Evolutionary conservation across 2,888 invertebrate genomes (phyloP).

Genomic region (Lasius platythorax): DNA sequence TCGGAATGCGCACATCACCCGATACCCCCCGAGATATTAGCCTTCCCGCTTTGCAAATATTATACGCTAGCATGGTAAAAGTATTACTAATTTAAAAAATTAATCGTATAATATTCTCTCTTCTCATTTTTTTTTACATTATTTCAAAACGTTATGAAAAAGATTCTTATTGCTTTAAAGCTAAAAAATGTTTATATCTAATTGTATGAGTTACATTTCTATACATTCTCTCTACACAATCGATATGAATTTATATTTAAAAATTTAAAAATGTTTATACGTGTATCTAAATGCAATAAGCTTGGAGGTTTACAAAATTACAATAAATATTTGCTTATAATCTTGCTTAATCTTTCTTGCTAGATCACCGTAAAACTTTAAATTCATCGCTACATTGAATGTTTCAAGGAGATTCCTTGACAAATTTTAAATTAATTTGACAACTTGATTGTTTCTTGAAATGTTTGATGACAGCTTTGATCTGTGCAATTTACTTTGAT

Average conservation of each 20-base stretch:
- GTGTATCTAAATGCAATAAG: not conserved
- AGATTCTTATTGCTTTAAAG: not conserved
- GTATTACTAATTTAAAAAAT: not conserved
- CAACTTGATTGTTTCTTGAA: not conserved
- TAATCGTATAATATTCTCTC: not conserved
- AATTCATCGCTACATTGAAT: not conserved
- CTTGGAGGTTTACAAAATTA: not conserved
- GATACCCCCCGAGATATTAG: slow-evolving; percentile 5
- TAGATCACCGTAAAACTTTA: not conserved
- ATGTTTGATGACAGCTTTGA: slow-evolving; percentile 4
- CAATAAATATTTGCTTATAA: not conserved
- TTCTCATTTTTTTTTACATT: not conserved
- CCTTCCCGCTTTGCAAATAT: not conserved
- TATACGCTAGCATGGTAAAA: not conserved
- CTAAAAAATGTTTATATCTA: not conserved
- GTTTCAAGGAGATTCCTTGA: not conserved
- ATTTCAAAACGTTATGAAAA: not conserved
- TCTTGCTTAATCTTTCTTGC: not conserved
- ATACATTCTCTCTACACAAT: not conserved
- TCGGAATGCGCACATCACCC: not conserved
- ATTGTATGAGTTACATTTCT: not conserved
- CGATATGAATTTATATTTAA: too few species aligned
- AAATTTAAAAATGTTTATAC: not conserved
- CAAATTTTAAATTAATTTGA: not conserved
- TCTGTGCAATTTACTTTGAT: not conserved